Conservation (phyloP, 2,797 vertebrate species). For the Lacerta agilis region DNA sequence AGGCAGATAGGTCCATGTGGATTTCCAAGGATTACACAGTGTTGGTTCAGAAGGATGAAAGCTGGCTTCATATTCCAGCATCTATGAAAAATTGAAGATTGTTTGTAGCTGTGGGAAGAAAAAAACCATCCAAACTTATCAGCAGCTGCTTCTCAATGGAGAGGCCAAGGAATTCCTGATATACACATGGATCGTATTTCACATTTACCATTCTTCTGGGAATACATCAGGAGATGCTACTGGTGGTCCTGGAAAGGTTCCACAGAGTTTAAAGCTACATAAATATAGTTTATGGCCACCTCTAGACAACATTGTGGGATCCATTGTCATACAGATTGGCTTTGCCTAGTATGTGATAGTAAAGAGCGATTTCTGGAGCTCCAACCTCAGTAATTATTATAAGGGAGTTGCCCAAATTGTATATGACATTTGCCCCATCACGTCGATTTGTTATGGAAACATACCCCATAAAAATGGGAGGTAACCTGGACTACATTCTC, state of each 20-base stretch:
- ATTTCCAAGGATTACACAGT: background rate
- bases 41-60: background rate
- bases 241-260: background rate
- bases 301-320: background rate
- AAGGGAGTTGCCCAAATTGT: too few relatives aligned
- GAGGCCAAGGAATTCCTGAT: background rate
- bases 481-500: too few relatives aligned
- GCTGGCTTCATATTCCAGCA: background rate
- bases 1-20: background rate
- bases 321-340: background rate
- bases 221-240: background rate
- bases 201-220: background rate
- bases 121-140: background rate
- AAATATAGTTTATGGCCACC: too few relatives aligned
- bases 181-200: background rate
- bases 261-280: background rate
- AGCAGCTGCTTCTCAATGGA: background rate
- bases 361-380: too few relatives aligned
- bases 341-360: background rate
- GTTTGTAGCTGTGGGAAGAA: background rate
- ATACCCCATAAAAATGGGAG: too few relatives aligned
- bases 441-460: too few relatives aligned
- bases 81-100: background rate
- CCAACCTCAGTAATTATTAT: too few relatives aligned
- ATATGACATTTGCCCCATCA: too few relatives aligned